Evolutionary conservation across 2,888 invertebrate species (phyloP).

Genomic region (Bedellia somnulentella): DNA sequence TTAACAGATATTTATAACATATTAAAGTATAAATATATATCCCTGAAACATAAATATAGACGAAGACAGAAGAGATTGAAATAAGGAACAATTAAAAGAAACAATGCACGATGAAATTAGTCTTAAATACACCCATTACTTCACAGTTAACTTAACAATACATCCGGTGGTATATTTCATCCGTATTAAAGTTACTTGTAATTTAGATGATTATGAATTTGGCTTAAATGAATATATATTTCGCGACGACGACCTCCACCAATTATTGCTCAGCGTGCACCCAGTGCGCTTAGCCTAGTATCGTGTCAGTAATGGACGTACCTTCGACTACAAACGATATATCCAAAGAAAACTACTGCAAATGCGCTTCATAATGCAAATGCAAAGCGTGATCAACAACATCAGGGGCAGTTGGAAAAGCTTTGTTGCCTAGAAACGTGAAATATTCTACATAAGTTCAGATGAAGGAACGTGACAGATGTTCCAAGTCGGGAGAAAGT

Average conservation of each 20-base stretch:
- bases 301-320: constrained; percentile 57
- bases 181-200: too few species aligned
- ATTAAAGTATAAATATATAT: too few species aligned
- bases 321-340: constrained; percentile 62
- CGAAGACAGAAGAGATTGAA: too few species aligned
- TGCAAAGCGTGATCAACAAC: constrained; percentile 65
- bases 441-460: constrained; percentile 43
- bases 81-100: too few species aligned
- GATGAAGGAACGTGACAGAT: too few species aligned
- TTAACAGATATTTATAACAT: too few species aligned
- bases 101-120: constrained; percentile 18
- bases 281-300: constrained; percentile 4
- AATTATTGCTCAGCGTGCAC: constrained; percentile 2
- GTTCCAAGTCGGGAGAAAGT: too few species aligned
- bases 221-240: too few species aligned
- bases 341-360: constrained; percentile 65
- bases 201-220: too few species aligned
- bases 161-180: too few species aligned
- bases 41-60: too few species aligned
- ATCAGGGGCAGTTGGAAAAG: constrained; percentile 62
- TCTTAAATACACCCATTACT: constrained; percentile 51
- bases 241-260: constrained; percentile 31
- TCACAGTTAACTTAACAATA: too few species aligned
- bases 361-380: constrained; percentile 64
- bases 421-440: constrained; percentile 60